These are phyloP conservation scores for Hoplostethus mediterraneus DNA, from an alignment of 2,797 vertebrate genomes.

Conservation along the genomic window DNA sequence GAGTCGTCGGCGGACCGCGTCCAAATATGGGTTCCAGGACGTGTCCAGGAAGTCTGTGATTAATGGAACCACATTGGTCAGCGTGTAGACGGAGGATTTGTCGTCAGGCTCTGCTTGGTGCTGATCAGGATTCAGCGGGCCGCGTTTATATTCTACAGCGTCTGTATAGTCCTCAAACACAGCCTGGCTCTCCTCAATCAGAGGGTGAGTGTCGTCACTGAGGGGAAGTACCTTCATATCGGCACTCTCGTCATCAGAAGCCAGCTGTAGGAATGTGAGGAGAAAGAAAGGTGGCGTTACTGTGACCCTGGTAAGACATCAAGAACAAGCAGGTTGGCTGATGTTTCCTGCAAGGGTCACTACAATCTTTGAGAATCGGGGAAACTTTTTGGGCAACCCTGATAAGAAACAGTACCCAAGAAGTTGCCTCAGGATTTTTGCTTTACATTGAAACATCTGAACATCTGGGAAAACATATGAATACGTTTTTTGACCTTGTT, in stretches of 20 bases:
- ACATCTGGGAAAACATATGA: not conserved
- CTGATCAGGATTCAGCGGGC: conserved; percentile 75
- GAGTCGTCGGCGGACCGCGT: conserved; percentile 73
- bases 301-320: not conserved
- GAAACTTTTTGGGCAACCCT: not conserved
- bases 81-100: conserved; percentile 82
- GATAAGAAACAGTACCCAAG: not conserved
- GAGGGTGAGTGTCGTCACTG: conserved; percentile 54
- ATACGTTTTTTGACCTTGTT: not conserved
- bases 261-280: conserved; percentile 61
- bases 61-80: conserved; percentile 80
- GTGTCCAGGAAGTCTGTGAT: conserved; percentile 65
- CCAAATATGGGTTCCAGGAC: conserved; percentile 73
- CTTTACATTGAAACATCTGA: too few species aligned
- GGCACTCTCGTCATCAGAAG: conserved; percentile 66
- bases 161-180: conserved; percentile 77
- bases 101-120: conserved; percentile 77
- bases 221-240: conserved; percentile 78
- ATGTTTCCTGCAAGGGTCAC: too few species aligned
- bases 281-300: not conserved
- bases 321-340: not conserved
- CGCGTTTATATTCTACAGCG: conserved; percentile 72
- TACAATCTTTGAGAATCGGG: not conserved
- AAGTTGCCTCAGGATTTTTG: not conserved
- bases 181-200: conserved; percentile 77